Evolutionary conservation across 2,888 invertebrate species (phyloP).

Genomic region (Selenia dentaria): DNA sequence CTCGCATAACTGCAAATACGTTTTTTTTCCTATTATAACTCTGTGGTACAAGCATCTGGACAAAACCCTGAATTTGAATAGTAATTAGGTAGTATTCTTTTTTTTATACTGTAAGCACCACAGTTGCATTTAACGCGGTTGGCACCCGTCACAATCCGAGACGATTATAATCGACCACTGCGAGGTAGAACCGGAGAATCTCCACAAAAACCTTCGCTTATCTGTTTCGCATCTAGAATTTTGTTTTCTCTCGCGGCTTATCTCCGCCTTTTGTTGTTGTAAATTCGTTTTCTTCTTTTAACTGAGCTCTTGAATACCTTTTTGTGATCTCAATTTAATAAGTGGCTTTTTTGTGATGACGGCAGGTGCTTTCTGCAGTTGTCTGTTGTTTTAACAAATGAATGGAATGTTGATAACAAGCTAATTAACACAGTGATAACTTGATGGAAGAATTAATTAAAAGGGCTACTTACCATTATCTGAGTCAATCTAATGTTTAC

Average conservation of each 20-base stretch:
- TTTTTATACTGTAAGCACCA: background rate
- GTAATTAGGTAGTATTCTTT: too few species aligned
- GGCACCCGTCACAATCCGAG: conserved; percentile 38
- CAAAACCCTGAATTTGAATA: too few species aligned
- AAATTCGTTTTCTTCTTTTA: conserved; percentile 51
- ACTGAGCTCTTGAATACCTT: conserved; percentile 34
- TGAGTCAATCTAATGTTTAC: too few species aligned
- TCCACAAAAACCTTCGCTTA: conserved; percentile 44
- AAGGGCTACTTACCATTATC: too few species aligned
- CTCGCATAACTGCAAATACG: too few species aligned
- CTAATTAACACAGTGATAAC: conserved; percentile 29
- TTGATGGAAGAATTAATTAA: conserved; percentile 3
- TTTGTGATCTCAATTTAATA: conserved; percentile 10
- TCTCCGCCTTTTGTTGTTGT: conserved; percentile 50
- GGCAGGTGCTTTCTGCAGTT: conserved; percentile 21
- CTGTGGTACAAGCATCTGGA: too few species aligned
- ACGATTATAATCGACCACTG: conserved; percentile 42
- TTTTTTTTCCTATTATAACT: too few species aligned
- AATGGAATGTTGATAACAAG: conserved; percentile 35
- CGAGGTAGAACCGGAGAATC: conserved; percentile 37
- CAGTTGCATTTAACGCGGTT: conserved; percentile 35
- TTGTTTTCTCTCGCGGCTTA: conserved; percentile 54
- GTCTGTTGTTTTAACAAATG: conserved; percentile 30
- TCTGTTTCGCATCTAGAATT: conserved; percentile 45
- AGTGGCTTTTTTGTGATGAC: conserved; percentile 4